Evolutionary conservation across 2,888 invertebrate species (phyloP).

Genomic region (Amphipyra berbera): DNA sequence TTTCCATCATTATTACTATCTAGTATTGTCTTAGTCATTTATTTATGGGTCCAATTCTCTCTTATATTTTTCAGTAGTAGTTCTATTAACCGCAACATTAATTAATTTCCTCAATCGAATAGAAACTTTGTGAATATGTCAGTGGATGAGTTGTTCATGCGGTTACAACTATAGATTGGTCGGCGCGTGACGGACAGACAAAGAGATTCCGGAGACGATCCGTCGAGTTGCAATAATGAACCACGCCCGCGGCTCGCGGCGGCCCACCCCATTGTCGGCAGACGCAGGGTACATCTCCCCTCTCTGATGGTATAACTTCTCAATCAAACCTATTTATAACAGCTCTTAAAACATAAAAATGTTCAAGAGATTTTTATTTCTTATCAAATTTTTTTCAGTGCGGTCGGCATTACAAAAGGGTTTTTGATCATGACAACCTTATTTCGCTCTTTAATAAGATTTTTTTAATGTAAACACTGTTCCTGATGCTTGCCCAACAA

Average conservation of each 20-base stretch:
- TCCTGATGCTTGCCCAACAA: slow-evolving; percentile 77
- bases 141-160: slow-evolving; percentile 59
- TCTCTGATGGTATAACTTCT: slow-evolving; percentile 68
- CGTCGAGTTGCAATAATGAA: slow-evolving; percentile 77
- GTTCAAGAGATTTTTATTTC: slow-evolving; percentile 7
- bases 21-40: too few relatives aligned
- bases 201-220: slow-evolving; percentile 74
- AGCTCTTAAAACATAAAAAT: slow-evolving; percentile 43
- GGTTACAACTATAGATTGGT: slow-evolving; percentile 72
- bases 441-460: slow-evolving; percentile 73
- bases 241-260: slow-evolving; percentile 64
- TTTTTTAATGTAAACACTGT: slow-evolving; percentile 76
- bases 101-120: not conserved
- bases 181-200: slow-evolving; percentile 76
- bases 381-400: slow-evolving; percentile 35
- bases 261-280: slow-evolving; percentile 69
- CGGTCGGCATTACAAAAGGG: slow-evolving; percentile 54
- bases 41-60: too few relatives aligned
- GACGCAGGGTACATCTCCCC: slow-evolving; percentile 64
- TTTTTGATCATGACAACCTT: slow-evolving; percentile 71
- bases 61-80: too few relatives aligned
- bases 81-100: too few relatives aligned
- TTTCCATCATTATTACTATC: too few relatives aligned
- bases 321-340: slow-evolving; percentile 69
- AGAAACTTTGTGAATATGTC: slow-evolving; percentile 5